phyloP scores from a whole-genome alignment of 2,797 vertebrate species.

The Hippocampus kuda region DNA sequence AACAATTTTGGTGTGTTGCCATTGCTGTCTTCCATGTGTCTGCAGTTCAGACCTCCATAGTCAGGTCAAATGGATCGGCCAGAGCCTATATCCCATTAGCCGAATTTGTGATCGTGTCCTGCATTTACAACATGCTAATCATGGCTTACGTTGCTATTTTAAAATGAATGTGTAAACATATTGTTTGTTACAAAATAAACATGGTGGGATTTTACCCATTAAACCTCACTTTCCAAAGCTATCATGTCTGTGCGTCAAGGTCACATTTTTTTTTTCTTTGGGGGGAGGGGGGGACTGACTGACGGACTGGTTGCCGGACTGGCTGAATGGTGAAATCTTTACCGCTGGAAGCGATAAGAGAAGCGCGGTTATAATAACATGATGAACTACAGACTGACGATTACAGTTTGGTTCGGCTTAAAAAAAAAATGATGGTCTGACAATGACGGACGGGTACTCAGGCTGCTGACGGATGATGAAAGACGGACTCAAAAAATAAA shows the following conservation, averaged over 20 bases:
- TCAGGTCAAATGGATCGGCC: slow-evolving; percentile 36
- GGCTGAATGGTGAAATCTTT: too few relatives aligned
- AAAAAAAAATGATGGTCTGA: too few relatives aligned
- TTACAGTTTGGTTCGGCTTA: too few relatives aligned
- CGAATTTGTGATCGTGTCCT: slow-evolving; percentile 21
- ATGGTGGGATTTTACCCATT: not conserved
- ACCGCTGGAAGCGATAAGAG: too few relatives aligned
- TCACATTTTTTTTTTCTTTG: too few relatives aligned
- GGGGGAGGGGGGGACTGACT: too few relatives aligned
- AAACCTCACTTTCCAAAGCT: not conserved
- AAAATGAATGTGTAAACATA: slow-evolving; percentile 10
- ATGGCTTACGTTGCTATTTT: slow-evolving; percentile 13
- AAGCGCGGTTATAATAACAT: too few relatives aligned
- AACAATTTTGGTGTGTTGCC: slow-evolving; percentile 33
- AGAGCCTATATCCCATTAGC: slow-evolving; percentile 13
- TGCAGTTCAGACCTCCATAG: slow-evolving; percentile 45
- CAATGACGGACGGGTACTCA: too few relatives aligned
- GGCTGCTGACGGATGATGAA: too few relatives aligned
- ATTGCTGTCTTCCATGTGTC: slow-evolving; percentile 36
- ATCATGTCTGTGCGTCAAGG: not conserved
- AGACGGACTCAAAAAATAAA: too few relatives aligned
- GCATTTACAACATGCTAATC: slow-evolving; percentile 26
- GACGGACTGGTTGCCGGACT: too few relatives aligned
- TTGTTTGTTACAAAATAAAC: not conserved
- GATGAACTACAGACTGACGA: too few relatives aligned